phyloP scores from a whole-genome alignment of 2,113 vertebrate genomes.

The Cochlearius cochlearius region DNA sequence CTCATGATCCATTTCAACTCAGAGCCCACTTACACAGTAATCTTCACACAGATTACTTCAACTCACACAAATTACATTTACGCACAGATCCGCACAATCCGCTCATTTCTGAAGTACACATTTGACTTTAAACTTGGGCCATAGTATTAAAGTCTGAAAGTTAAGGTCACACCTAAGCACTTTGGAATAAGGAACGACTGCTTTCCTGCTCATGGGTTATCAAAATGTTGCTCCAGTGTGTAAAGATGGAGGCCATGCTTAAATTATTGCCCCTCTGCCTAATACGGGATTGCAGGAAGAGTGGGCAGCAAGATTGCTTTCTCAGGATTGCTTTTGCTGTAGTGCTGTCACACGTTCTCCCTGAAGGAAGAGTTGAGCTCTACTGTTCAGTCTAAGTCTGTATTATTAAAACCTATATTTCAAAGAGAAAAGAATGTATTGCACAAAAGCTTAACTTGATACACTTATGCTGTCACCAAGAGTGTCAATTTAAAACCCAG shows the following conservation, averaged over 20 bases:
- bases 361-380: neutral
- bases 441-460: neutral
- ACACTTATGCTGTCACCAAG: neutral
- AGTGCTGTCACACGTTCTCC: neutral
- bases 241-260: neutral
- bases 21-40: neutral
- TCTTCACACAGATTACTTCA: neutral
- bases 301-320: neutral
- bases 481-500: neutral
- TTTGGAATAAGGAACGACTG: neutral
- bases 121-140: neutral
- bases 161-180: neutral
- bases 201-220: neutral
- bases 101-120: fast-evolving
- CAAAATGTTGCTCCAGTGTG: neutral
- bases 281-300: fast-evolving
- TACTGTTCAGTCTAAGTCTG: neutral
- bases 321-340: neutral
- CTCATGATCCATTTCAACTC: neutral
- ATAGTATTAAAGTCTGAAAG: neutral
- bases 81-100: fast-evolving
- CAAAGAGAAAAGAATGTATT: neutral
- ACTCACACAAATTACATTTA: neutral
- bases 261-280: neutral
- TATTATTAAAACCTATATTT: neutral